A percentile compares a stretch with the other conserved stretches of the same genome.
phyloP scores from a whole-genome alignment of 2,888 invertebrate species.

The Hermaeophaga mercurialis region DNA sequence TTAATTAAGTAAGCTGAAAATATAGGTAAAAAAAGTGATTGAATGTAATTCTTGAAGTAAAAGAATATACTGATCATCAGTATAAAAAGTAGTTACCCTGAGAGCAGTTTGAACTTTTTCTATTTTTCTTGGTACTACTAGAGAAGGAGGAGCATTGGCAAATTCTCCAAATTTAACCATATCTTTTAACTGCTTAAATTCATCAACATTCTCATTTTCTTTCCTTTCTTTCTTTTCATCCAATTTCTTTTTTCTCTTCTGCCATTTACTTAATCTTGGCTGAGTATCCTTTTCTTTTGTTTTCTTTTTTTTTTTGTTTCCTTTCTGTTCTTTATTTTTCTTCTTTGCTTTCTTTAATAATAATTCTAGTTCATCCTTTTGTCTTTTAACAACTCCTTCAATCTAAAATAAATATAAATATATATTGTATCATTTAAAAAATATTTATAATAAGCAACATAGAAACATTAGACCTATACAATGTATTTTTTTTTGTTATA shows the following conservation, averaged over 20 bases:
- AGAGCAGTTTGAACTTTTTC: constrained; percentile 43
- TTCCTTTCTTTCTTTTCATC: constrained; percentile 50
- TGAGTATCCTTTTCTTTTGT: constrained; percentile 48
- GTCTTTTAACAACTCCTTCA: constrained; percentile 58
- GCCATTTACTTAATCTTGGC: constrained; percentile 59
- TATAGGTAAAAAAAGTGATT: no score
- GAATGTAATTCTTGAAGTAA: background rate
- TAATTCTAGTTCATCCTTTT: constrained; percentile 62
- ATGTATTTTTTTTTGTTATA: background rate
- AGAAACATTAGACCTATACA: no score
- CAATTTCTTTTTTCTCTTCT: constrained; percentile 62
- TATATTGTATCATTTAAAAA: background rate
- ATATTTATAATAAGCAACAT: background rate
- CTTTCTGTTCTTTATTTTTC: constrained; percentile 49
- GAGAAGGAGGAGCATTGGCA: constrained; percentile 72
- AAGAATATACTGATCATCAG: background rate
- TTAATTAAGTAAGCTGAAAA: no score
- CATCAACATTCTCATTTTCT: constrained; percentile 34
- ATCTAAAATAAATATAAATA: constrained; percentile 43
- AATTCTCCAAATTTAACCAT: constrained; percentile 76
- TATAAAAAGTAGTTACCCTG: constrained; percentile 43
- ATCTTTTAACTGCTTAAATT: constrained; percentile 63
- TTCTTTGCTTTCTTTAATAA: constrained; percentile 56
- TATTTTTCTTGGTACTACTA: constrained; percentile 62
- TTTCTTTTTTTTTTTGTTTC: constrained; percentile 53